These are phyloP conservation scores for Acrocera orbiculus DNA, from an alignment of 2,888 invertebrate genomes.

Conservation along the genomic window DNA sequence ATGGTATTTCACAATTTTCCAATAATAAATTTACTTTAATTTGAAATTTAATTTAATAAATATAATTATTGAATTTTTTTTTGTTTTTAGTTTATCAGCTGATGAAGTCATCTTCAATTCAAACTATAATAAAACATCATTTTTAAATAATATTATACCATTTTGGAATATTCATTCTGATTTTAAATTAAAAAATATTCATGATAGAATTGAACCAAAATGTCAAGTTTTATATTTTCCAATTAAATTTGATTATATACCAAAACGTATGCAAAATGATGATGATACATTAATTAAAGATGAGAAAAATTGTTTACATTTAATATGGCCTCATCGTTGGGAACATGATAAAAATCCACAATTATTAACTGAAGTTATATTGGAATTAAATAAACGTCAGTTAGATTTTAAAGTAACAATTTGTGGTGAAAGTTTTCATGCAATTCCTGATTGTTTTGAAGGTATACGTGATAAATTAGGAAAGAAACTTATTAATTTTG, in stretches of 20 bases:
- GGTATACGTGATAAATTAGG: slow-evolving; percentile 33
- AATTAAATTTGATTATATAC: slow-evolving; percentile 32
- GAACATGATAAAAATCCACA: slow-evolving; percentile 61
- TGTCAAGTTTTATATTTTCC: slow-evolving; percentile 46
- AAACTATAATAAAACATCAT: slow-evolving; percentile 46
- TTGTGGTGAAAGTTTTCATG: slow-evolving; percentile 42
- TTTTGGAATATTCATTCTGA: slow-evolving; percentile 50
- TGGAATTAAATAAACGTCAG: slow-evolving; percentile 34
- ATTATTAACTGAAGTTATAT: slow-evolving; percentile 38
- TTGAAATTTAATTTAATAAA: too few species aligned
- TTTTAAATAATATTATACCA: slow-evolving; percentile 39
- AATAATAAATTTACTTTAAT: too few species aligned
- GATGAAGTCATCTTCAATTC: slow-evolving; percentile 55
- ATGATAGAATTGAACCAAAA: slow-evolving; percentile 38
- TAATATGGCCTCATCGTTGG: slow-evolving; percentile 64
- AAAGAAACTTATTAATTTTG: slow-evolving; percentile 39
- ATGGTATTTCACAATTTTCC: too few species aligned
- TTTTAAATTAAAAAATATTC: slow-evolving; percentile 37
- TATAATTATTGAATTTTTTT: too few species aligned
- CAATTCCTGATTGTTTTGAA: slow-evolving; percentile 41
- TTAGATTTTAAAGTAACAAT: slow-evolving; percentile 39
- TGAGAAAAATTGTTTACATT: slow-evolving; percentile 30
- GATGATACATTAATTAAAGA: slow-evolving; percentile 9
- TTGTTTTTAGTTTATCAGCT: slow-evolving; percentile 46
- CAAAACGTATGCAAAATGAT: slow-evolving; percentile 16